phyloP scores from a whole-genome alignment of 1,140 invertebrate species.

The Pogonus chalceus region DNA sequence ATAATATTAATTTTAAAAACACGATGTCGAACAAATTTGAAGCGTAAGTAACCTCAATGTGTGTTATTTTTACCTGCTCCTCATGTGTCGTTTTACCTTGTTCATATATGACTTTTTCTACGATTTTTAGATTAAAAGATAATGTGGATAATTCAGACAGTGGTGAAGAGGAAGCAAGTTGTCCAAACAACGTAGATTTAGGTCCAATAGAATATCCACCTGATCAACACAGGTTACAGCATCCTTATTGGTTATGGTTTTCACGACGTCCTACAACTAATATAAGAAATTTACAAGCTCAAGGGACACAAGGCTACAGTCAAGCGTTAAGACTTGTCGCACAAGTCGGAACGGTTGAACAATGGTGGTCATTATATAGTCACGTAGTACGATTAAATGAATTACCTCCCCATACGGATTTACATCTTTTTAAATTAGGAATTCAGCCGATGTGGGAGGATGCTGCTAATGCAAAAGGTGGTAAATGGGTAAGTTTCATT shows the following conservation, averaged over 20 bases:
- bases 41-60: constrained; percentile 41
- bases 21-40: constrained; percentile 55
- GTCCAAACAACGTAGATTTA: constrained; percentile 28
- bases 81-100: too few relatives aligned
- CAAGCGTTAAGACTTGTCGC: constrained; percentile 74
- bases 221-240: constrained; percentile 79
- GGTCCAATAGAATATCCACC: constrained; percentile 55
- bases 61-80: constrained; percentile 10
- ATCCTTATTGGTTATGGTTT: constrained; percentile 84
- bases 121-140: constrained; percentile 40
- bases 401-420: constrained; percentile 82
- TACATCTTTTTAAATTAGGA: constrained; percentile 96
- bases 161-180: constrained; percentile 40
- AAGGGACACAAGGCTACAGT: constrained; percentile 28
- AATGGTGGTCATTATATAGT: constrained; percentile 93
- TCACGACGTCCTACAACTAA: constrained; percentile 49
- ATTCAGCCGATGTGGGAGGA: constrained; percentile 99
- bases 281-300: constrained; percentile 22
- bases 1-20: constrained; percentile 10
- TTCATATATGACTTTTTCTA: constrained; percentile 14
- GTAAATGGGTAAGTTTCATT: constrained; percentile 91
- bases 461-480: constrained; percentile 86
- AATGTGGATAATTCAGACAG: constrained; percentile 39
- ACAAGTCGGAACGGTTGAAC: constrained; percentile 82
- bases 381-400: constrained; percentile 83